A percentile compares a stretch with the other conserved stretches of the same genome.
Conservation (phyloP, 1,140 invertebrate species). For the Drosophila pachea region DNA sequence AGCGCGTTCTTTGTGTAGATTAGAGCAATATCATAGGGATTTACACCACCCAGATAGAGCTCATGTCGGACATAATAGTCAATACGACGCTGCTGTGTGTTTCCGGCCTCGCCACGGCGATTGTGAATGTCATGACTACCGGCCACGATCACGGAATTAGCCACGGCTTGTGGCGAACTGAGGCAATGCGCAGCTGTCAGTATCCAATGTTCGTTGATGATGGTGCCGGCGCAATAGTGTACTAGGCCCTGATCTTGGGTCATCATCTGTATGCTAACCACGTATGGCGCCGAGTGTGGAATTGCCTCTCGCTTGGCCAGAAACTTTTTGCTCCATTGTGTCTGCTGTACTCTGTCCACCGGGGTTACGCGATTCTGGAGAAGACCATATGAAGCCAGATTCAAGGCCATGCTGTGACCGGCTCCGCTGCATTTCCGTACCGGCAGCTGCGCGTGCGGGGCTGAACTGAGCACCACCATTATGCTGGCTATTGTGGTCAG, state of each 20-base stretch:
- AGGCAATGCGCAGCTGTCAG: slow-evolving; percentile 76
- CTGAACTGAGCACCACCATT: slow-evolving; percentile 68
- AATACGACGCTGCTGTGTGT: slow-evolving; percentile 67
- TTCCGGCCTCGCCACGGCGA: slow-evolving; percentile 44
- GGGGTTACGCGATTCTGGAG: slow-evolving; percentile 69
- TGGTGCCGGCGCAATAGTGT: slow-evolving; percentile 75
- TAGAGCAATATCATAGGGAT: slow-evolving; percentile 81
- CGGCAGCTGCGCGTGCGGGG: slow-evolving; percentile 52
- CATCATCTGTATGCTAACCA: slow-evolving; percentile 75
- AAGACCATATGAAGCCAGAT: slow-evolving; percentile 53
- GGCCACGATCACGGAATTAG: slow-evolving; percentile 70
- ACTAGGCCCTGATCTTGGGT: slow-evolving; percentile 66
- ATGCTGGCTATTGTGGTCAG: slow-evolving; percentile 67
- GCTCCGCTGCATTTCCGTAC: slow-evolving; percentile 58
- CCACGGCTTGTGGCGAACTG: slow-evolving; percentile 57
- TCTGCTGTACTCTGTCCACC: slow-evolving; percentile 56
- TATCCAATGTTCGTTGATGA: slow-evolving; percentile 77
- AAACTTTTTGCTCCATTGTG: slow-evolving; percentile 68
- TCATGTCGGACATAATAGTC: slow-evolving; percentile 71
- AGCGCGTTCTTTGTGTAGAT: slow-evolving; percentile 79
- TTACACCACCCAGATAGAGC: slow-evolving; percentile 76
- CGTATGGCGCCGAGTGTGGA: slow-evolving; percentile 74
- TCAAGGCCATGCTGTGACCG: slow-evolving; percentile 54
- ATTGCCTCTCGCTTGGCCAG: slow-evolving; percentile 72
- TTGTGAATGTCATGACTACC: slow-evolving; percentile 72